Conservation (phyloP, 2,888 invertebrate species). For the Nemapogon koenigi region DNA sequence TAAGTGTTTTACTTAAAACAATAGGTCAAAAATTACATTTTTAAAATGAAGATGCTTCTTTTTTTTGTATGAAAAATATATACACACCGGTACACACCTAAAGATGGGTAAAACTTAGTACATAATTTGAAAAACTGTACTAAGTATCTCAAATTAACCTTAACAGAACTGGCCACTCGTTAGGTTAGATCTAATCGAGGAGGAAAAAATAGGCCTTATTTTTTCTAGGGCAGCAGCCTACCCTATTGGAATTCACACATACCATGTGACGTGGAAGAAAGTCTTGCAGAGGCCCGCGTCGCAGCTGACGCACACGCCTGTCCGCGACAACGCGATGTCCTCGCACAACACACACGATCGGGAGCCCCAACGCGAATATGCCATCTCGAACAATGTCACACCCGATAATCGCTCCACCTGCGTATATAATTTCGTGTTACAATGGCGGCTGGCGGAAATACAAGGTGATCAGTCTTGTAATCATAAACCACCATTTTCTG, state of each 20-base stretch:
- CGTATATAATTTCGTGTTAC: not conserved
- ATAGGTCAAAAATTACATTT: not conserved
- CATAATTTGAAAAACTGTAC: no score
- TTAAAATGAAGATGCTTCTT: not conserved
- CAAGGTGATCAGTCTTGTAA: no score
- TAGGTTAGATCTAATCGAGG: no score
- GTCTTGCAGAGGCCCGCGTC: constrained; percentile 98
- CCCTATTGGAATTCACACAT: constrained; percentile 23
- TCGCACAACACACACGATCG: constrained; percentile 90
- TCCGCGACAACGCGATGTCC: constrained; percentile 84
- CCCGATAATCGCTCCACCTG: constrained; percentile 85
- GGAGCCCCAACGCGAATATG: constrained; percentile 96
- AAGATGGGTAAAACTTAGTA: not conserved
- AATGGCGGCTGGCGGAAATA: no score
- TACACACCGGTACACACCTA: not conserved
- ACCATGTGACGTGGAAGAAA: constrained; percentile 98
- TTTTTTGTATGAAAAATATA: not conserved
- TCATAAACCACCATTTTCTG: no score
- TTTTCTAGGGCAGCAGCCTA: no score
- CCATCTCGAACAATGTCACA: constrained; percentile 96
- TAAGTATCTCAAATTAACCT: no score
- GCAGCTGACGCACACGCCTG: constrained; percentile 96
- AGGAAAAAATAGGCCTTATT: no score
- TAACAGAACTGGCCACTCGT: no score
- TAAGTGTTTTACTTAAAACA: not conserved